phyloP scores from a whole-genome alignment of 2,113 vertebrate genomes.

The Neogale vison region DNA sequence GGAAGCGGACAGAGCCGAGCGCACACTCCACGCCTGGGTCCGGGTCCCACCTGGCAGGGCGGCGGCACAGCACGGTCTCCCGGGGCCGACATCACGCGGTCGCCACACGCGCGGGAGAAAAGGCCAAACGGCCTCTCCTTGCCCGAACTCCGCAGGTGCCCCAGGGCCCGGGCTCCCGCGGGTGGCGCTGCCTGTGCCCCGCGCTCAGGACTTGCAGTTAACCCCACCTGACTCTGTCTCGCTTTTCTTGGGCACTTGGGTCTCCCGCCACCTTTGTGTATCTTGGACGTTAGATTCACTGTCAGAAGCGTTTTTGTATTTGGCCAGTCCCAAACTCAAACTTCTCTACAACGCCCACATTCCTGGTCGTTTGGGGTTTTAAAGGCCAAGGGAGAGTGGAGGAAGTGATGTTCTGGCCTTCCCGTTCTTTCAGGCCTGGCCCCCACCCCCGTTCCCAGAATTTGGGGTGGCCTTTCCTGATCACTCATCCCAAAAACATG shows the following conservation, averaged over 20 bases:
- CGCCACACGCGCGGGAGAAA: neutral
- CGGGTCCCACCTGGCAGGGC: neutral
- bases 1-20: neutral
- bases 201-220: neutral
- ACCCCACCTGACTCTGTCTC: neutral
- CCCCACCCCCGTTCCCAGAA: neutral
- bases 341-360: neutral
- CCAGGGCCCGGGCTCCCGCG: neutral
- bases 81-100: neutral
- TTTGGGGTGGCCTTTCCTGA: neutral
- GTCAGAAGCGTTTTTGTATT: neutral
- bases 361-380: neutral
- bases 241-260: neutral
- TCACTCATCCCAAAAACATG: neutral
- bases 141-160: neutral
- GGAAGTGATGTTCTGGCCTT: neutral
- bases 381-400: neutral
- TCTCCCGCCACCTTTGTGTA: rapidly evolving
- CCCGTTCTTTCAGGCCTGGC: neutral
- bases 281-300: neutral
- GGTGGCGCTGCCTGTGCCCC: neutral
- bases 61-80: neutral
- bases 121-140: neutral
- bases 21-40: neutral
- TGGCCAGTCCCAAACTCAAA: neutral